Base-by-base conservation (phyloP, 2,113 vertebrate species). In the Canis aureus region DNA sequence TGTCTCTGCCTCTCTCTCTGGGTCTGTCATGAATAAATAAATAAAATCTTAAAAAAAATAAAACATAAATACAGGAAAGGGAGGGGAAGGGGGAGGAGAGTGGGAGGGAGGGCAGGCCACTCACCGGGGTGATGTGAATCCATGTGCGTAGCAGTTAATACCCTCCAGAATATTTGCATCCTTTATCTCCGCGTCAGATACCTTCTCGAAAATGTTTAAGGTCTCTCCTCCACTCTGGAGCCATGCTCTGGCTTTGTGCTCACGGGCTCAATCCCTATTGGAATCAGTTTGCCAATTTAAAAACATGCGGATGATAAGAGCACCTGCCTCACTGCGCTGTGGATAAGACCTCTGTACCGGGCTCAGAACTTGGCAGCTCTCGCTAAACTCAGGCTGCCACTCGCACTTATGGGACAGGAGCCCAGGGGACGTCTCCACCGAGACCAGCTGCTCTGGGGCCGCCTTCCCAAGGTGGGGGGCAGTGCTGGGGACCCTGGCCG, bases 341-440 rank as follows among this genome's bases (percentile, higher is more conserved):
- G 25, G 4, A 29, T 15, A 8, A 2, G 2, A 10, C 43, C 71
- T 43, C 49, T 11, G 69, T 6, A 1, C 55, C 11, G 2, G 0
- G 23, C 53, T 29, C 23, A 78, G n/a, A 38, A n/a, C 49, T 25
- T 20, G 49, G 87, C 57, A 79, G 60, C 49, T 53, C 27, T 79
- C 23, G 2, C 1, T 3, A 12, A 22, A 16, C 25, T 25, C 64
- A 27, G 20, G 64, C 69, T 1, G 57, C 51, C 3, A 0, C 38
- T 60, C 25, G 80, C 20, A 4, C 27, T 0, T 16, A 1, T 0
- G 25, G 49, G 29, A 60, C 60, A 4, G 23, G 55, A 55, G 57
- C 23, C 27, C n/a, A 1, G 13, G 0, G 20, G 32, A 0, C 2
- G 0, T 13, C 25, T 91, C 69, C n/a, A 20, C 8, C 43, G 43